These are phyloP conservation scores for Drosophila stalkeri DNA, from an alignment of 2,888 invertebrate species.

Conservation along the genomic window DNA sequence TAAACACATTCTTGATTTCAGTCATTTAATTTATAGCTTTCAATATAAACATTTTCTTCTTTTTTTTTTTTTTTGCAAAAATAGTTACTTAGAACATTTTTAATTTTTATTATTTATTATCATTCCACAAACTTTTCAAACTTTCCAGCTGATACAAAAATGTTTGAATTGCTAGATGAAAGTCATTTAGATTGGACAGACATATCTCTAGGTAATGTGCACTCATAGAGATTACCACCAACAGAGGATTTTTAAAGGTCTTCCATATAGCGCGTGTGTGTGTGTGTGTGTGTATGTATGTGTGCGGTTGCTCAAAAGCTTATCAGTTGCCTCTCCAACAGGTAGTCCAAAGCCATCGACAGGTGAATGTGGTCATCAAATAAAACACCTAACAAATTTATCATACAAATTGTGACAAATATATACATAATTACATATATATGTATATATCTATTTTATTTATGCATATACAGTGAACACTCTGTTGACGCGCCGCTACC, in stretches of 20 bases:
- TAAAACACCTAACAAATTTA: not conserved
- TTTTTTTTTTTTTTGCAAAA: not conserved
- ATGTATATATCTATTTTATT: not conserved
- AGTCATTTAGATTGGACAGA: constrained; percentile 9
- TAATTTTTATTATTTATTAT: not conserved
- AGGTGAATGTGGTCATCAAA: constrained; percentile 13
- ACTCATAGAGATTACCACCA: constrained; percentile 27
- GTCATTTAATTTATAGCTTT: not conserved
- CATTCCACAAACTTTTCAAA: not conserved
- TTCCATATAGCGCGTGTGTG: constrained; percentile 1
- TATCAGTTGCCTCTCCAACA: constrained; percentile 11
- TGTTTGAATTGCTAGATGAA: constrained; percentile 4
- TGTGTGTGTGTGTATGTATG: not conserved
- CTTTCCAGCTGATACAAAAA: not conserved
- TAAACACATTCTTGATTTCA: not conserved
- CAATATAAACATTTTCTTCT: not conserved
- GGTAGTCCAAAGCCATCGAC: not conserved
- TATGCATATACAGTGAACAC: not conserved
- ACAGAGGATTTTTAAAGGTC: constrained; percentile 49
- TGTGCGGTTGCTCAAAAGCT: not conserved
- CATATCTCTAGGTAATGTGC: not conserved
- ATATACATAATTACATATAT: not conserved
- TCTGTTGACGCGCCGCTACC: not conserved
- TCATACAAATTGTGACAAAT: not conserved
- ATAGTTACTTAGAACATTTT: not conserved